Conservation (phyloP, 2,797 vertebrate species). For the Simalia tracyae region DNA sequence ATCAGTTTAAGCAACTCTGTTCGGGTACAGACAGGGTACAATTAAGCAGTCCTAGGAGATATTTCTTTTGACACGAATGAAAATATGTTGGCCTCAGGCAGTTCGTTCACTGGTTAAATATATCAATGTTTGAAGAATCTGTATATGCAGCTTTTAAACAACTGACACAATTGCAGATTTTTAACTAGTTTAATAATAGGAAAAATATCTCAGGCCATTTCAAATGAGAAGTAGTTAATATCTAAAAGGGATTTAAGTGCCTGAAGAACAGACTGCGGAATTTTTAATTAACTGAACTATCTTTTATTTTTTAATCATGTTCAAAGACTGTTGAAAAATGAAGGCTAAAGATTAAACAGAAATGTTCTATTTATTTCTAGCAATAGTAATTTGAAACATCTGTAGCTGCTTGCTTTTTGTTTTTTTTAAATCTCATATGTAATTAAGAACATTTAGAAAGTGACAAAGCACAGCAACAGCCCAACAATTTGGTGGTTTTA, state of each 20-base stretch:
- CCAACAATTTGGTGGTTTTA: conserved; percentile 7
- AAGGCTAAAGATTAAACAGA: neutral
- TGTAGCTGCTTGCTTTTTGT: neutral
- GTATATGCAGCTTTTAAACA: neutral
- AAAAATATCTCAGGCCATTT: neutral
- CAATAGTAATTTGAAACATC: neutral
- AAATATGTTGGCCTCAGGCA: neutral
- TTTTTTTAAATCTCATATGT: conserved; percentile 11
- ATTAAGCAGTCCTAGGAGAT: too few species aligned
- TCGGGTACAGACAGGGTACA: neutral
- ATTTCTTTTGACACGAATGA: neutral
- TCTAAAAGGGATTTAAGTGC: neutral
- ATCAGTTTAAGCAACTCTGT: neutral
- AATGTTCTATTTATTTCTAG: neutral
- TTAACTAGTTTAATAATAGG: neutral
- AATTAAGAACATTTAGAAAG: conserved; percentile 16
- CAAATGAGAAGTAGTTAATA: neutral
- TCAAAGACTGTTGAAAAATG: neutral
- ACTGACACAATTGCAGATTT: neutral
- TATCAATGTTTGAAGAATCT: neutral
- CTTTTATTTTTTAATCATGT: neutral
- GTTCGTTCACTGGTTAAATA: neutral
- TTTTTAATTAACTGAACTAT: neutral
- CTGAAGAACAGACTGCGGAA: neutral
- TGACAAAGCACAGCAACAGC: neutral